Base-by-base conservation (phyloP, 2,113 vertebrate species). In the Sylvia atricapilla region DNA sequence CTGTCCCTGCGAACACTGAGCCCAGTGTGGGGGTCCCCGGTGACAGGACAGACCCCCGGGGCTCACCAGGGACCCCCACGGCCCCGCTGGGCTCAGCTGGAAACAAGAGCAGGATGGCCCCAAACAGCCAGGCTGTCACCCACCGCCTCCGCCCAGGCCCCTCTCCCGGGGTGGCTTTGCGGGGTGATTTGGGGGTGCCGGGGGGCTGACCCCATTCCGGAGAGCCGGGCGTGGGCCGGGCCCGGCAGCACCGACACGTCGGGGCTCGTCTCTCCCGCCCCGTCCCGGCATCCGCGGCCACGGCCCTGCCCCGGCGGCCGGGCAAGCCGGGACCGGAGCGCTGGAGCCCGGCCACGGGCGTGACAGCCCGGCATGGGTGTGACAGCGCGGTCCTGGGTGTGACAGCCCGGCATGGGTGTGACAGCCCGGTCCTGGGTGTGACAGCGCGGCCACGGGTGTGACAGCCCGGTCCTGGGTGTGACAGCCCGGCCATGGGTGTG, bases 21-120 rank as follows among this genome's bases (percentile, higher is more conserved):
- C 53, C 39, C 63, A 2, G 39, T 1, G 5, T 0, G 35, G 35
- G 37, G 62, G 13, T 4, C 24, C 28, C 24, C 3, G 6, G 31
- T 3, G 4, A 7, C 87, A 30, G 28, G 53, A 11, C 39, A 7
- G 2, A 22, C 24, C 44, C 41, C 30, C 7, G 21, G 11, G 13
- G 1, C 1, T 39, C 46, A 0, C 27, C 31, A 1, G 20, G 6
- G 60, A 23, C 3, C 68, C 74, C 18, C 63, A 7, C 23, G 3
- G 16, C 6, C 52, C 68, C 0, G 0, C 17, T 4, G 43, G n/a
- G 37, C 33, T 53, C 10, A 0, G 20, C 2, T 0, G 1, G 72
- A 21, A 60, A 4, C 10, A 6, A 5, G 53, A n/a, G 24, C 10
- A 6, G n/a, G 41, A 15, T 2, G 30, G 15, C 23, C 37, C 24